Evolutionary conservation across 2,888 invertebrate genomes (phyloP).

Genomic region (Tiphia femorata): DNA sequence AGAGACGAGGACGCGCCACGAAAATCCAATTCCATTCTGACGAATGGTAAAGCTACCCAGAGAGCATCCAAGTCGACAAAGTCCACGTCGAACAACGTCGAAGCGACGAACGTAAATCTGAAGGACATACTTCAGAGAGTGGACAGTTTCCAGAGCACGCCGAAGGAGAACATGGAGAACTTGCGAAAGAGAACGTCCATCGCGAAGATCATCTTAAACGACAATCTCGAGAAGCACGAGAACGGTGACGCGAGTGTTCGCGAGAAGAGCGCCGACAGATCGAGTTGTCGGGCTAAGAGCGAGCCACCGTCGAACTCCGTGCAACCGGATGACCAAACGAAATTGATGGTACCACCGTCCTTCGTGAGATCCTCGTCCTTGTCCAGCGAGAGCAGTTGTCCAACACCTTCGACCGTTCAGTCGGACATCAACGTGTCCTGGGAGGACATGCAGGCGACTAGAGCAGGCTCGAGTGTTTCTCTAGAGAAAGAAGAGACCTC

Average conservation of each 20-base stretch:
- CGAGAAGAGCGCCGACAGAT: conserved; percentile 33
- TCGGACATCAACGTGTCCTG: conserved; percentile 59
- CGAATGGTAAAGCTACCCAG: conserved; percentile 16
- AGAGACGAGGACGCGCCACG: conserved; percentile 17
- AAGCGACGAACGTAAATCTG: conserved; percentile 55
- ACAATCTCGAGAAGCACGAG: conserved; percentile 42
- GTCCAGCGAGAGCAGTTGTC: conserved; percentile 61
- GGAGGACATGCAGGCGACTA: conserved; percentile 52
- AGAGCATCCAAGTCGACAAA: conserved; percentile 18
- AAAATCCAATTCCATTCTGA: background rate
- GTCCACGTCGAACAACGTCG: conserved; percentile 18
- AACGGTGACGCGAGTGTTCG: conserved; percentile 17
- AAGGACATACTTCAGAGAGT: conserved; percentile 61
- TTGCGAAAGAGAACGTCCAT: conserved; percentile 60
- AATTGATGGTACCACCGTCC: conserved; percentile 46
- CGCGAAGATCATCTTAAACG: conserved; percentile 61
- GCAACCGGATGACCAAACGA: conserved; percentile 34
- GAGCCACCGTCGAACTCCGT: conserved; percentile 33
- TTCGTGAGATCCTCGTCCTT: conserved; percentile 57
- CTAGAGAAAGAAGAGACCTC: conserved; percentile 48
- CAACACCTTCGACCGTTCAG: conserved; percentile 58
- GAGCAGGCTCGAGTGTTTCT: conserved; percentile 31
- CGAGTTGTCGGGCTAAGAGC: conserved; percentile 27
- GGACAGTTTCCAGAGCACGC: conserved; percentile 51
- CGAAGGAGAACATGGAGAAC: conserved; percentile 62